phyloP scores from a whole-genome alignment of 2,113 vertebrate species.

The Sarotherodon lohbergeri region DNA sequence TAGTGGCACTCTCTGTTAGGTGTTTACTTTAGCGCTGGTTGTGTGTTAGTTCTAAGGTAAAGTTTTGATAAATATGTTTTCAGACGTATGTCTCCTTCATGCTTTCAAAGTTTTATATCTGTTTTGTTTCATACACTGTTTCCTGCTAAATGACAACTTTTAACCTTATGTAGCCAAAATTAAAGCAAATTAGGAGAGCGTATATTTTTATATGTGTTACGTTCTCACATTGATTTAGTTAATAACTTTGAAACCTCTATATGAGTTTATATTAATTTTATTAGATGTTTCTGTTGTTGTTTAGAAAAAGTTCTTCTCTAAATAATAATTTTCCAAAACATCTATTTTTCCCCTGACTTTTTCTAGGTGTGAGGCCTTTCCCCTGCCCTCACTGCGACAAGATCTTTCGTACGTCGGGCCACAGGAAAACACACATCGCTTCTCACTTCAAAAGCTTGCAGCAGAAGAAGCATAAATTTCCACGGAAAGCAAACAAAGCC shows the following conservation, averaged over 20 bases:
- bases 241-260: not conserved
- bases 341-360: not conserved
- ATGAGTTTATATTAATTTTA: not conserved
- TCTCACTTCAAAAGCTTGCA: constrained; percentile 94
- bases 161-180: not conserved
- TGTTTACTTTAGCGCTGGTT: not conserved
- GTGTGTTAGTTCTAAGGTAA: not conserved
- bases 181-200: not conserved
- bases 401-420: constrained; percentile 94
- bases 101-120: not conserved
- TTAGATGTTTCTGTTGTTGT: not conserved
- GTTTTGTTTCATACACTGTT: not conserved
- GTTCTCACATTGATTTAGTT: not conserved
- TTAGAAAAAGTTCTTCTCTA: not conserved
- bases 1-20: not conserved
- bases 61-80: not conserved
- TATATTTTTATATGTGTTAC: not conserved
- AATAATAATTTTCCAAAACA: not conserved
- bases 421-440: constrained; percentile 93
- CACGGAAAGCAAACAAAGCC: constrained; percentile 83
- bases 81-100: not conserved
- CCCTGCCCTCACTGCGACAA: constrained; percentile 98
- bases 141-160: not conserved
- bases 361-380: constrained; percentile 89
- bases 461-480: constrained; percentile 87